Evolutionary conservation across 2,113 vertebrate genomes (phyloP).

Genomic region (Ictalurus punctatus): DNA sequence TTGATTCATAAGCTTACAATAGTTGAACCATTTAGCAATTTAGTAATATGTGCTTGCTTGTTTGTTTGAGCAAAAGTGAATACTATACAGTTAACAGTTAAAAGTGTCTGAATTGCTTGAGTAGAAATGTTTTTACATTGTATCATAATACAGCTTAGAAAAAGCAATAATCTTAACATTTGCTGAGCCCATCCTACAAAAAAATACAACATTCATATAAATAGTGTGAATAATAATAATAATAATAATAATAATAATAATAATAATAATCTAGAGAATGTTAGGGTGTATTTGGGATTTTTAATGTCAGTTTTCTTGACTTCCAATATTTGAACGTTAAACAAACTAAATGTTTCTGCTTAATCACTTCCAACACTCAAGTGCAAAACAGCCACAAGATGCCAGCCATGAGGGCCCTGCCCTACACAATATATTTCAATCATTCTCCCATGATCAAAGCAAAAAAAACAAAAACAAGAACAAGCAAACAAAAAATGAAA

Average conservation of each 20-base stretch:
- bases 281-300: conserved; percentile 46
- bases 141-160: background rate
- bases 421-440: conserved; percentile 42
- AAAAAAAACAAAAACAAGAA: conserved; percentile 39
- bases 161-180: background rate
- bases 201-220: background rate
- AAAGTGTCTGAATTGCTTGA: background rate
- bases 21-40: background rate
- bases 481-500: background rate
- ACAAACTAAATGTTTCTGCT: conserved; percentile 30
- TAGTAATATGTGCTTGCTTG: background rate
- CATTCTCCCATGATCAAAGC: conserved; percentile 21
- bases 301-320: conserved; percentile 53
- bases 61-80: background rate
- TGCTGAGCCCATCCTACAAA: background rate
- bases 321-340: conserved; percentile 33
- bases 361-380: conserved; percentile 34
- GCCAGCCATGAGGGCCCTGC: conserved; percentile 57
- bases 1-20: background rate
- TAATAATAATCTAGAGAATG: conserved; percentile 29
- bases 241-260: conserved; percentile 31
- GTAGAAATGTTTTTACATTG: background rate
- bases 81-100: background rate
- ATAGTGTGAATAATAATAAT: background rate
- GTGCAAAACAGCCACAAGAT: conserved; percentile 35